Conservation (phyloP, 2,113 vertebrate species). For the Gavia stellata region DNA sequence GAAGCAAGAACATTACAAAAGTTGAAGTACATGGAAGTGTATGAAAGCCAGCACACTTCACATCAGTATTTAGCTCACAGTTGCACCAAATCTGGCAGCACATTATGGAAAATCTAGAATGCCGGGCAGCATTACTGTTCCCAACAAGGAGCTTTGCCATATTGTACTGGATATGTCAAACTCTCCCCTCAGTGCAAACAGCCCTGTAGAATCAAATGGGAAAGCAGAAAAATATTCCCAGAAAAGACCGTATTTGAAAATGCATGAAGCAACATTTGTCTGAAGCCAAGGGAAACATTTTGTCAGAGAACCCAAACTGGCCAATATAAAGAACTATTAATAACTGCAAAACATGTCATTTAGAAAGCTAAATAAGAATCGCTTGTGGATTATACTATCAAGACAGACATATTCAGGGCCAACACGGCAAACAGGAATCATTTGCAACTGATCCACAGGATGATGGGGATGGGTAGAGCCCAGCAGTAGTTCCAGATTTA, state of each 20-base stretch:
- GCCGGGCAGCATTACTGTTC: neutral
- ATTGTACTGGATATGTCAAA: neutral
- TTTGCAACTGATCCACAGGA: neutral
- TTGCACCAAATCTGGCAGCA: neutral
- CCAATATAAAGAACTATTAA: neutral
- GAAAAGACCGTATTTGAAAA: neutral
- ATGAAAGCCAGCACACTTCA: neutral
- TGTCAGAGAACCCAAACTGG: neutral
- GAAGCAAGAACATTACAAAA: neutral
- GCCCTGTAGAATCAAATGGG: neutral
- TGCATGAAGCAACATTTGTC: neutral
- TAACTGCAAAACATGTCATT: neutral
- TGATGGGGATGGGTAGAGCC: neutral
- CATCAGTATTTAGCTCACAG: slow-evolving; percentile 4
- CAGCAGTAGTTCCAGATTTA: neutral
- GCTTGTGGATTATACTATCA: neutral
- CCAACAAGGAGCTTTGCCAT: neutral
- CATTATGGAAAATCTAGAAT: neutral
- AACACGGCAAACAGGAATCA: neutral
- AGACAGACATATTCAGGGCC: neutral
- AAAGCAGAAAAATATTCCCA: neutral
- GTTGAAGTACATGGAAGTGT: neutral
- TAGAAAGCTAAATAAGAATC: neutral
- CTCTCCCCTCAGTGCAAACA: neutral
- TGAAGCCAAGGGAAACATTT: neutral